Evolutionary conservation across 2,888 invertebrate genomes (phyloP).

Genomic region (Mesoligia furuncula): DNA sequence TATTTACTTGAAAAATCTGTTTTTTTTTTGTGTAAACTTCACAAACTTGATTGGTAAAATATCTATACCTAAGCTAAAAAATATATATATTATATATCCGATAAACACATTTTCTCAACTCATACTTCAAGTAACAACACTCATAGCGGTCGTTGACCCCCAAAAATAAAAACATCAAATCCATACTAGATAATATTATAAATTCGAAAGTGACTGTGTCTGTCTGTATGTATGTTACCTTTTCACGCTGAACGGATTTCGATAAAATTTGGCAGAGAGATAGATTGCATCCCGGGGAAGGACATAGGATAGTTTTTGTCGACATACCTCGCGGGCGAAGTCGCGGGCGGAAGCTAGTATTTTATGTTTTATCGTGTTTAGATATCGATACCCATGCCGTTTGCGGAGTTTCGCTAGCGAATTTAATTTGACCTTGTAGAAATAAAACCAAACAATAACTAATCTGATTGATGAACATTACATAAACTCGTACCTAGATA

Average conservation of each 20-base stretch:
- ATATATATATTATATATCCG: too few relatives aligned
- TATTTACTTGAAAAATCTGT: too few relatives aligned
- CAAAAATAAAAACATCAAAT: not conserved
- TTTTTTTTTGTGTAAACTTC: not conserved
- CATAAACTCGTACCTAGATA: not conserved
- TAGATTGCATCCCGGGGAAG: too few relatives aligned
- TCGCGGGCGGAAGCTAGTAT: not conserved
- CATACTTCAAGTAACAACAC: not conserved
- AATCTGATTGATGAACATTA: constrained; percentile 11
- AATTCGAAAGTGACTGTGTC: too few relatives aligned
- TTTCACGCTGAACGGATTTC: too few relatives aligned
- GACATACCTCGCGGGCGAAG: too few relatives aligned
- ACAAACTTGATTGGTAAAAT: not conserved
- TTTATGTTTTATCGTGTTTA: not conserved
- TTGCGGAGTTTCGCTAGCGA: not conserved
- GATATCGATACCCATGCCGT: not conserved
- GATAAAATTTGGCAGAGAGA: too few relatives aligned
- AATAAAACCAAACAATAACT: not conserved
- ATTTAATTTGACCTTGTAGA: not conserved
- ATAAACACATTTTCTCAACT: not conserved
- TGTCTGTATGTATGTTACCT: too few relatives aligned
- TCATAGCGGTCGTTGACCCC: not conserved
- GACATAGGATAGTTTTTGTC: too few relatives aligned
- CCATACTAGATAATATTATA: too few relatives aligned
- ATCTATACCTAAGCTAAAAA: too few relatives aligned